These are phyloP conservation scores for Thymelicus lineola DNA, from an alignment of 2,888 invertebrate genomes.

Conservation along the genomic window DNA sequence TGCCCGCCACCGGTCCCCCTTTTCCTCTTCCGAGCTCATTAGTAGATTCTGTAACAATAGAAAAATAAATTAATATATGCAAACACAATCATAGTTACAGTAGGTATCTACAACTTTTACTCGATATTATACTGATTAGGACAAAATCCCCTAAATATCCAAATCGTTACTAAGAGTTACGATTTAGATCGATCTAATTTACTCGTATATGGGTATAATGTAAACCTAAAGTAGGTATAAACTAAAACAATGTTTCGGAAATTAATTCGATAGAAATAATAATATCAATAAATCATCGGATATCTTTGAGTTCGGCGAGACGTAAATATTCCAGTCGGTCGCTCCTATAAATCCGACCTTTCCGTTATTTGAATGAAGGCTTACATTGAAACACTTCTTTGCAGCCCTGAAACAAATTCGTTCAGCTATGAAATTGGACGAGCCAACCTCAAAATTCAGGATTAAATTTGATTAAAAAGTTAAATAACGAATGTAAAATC, in stretches of 20 bases:
- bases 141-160: too few species aligned
- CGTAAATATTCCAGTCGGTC: slow-evolving; percentile 65
- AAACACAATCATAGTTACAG: background rate
- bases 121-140: too few species aligned
- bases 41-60: slow-evolving; percentile 69
- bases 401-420: slow-evolving; percentile 74
- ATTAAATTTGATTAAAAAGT: slow-evolving; percentile 78
- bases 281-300: slow-evolving; percentile 53
- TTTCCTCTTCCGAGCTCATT: slow-evolving; percentile 60
- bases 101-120: background rate
- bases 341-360: slow-evolving; percentile 68
- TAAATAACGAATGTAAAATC: slow-evolving; percentile 71
- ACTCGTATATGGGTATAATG: too few species aligned
- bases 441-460: slow-evolving; percentile 74
- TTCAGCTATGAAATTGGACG: slow-evolving; percentile 76
- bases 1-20: slow-evolving; percentile 56
- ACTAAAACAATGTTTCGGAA: background rate
- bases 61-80: slow-evolving; percentile 23
- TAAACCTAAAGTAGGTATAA: too few species aligned
- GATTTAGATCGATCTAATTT: background rate
- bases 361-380: slow-evolving; percentile 73
- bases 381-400: slow-evolving; percentile 78
- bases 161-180: background rate
- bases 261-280: slow-evolving; percentile 39
- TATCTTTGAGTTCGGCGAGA: slow-evolving; percentile 63